phyloP scores from a whole-genome alignment of 2,113 vertebrate genomes.

The Numenius arquata region DNA sequence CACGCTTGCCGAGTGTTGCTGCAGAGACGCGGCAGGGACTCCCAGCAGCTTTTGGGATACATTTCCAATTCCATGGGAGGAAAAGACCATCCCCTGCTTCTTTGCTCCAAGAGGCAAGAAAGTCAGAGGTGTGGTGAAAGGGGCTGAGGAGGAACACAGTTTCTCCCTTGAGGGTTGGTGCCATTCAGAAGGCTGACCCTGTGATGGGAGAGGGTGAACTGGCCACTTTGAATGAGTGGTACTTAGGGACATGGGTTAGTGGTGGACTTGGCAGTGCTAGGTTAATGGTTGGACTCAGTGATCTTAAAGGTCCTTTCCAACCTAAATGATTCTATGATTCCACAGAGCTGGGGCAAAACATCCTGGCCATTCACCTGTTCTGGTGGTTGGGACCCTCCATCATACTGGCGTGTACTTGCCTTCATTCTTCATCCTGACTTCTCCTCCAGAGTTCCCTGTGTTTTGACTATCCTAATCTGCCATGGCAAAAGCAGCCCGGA shows the following conservation, averaged over 20 bases:
- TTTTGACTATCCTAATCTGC: neutral
- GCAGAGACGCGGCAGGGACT: fast-evolving
- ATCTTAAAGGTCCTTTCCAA: neutral
- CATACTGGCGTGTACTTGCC: neutral
- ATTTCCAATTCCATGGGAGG: neutral
- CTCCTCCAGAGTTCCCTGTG: neutral
- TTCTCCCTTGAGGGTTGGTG: neutral
- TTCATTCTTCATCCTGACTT: neutral
- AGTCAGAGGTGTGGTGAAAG: neutral
- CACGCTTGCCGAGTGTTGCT: fast-evolving
- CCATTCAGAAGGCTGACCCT: neutral
- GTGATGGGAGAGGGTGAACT: neutral
- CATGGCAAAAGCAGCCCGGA: neutral
- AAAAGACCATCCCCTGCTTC: neutral
- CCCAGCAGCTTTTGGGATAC: neutral
- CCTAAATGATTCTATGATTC: neutral
- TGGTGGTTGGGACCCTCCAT: neutral
- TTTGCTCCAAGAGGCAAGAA: neutral
- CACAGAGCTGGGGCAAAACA: neutral
- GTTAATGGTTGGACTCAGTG: neutral
- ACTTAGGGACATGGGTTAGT: neutral
- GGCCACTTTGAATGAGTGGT: neutral
- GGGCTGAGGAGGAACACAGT: neutral
- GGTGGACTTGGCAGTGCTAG: neutral
- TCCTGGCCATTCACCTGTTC: neutral